phyloP scores from a whole-genome alignment of 2,888 invertebrate genomes.

The Dichetophora obliterata region DNA sequence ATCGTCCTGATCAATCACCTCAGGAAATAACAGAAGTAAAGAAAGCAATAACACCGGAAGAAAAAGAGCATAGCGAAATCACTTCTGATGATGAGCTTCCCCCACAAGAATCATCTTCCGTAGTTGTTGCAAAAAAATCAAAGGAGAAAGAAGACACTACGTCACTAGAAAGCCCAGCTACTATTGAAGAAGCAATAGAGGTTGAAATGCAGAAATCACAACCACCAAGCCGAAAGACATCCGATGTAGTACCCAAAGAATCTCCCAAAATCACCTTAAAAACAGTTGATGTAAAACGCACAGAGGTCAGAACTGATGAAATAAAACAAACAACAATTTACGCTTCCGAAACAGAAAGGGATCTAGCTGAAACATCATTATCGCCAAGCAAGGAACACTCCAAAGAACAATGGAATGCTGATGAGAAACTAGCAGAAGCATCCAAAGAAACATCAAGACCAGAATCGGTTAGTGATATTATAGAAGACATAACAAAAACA shows the following conservation, averaged over 20 bases:
- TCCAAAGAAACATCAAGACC: slow-evolving; percentile 41
- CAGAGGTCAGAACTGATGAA: too few species aligned
- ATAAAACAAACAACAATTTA: too few species aligned
- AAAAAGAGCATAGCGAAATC: slow-evolving; percentile 64
- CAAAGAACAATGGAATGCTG: not conserved
- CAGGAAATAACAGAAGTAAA: slow-evolving; percentile 16
- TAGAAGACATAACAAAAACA: too few species aligned
- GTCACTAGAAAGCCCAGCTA: slow-evolving; percentile 66
- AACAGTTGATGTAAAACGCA: not conserved
- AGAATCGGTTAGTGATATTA: slow-evolving; percentile 41
- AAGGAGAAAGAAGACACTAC: slow-evolving; percentile 63
- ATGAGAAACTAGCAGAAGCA: slow-evolving; percentile 32
- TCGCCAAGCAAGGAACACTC: slow-evolving; percentile 20
- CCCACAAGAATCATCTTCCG: slow-evolving; percentile 50
- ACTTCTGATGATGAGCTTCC: slow-evolving; percentile 69
- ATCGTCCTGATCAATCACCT: not conserved
- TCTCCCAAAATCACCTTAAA: slow-evolving; percentile 23
- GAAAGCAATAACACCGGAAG: slow-evolving; percentile 58
- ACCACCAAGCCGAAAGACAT: slow-evolving; percentile 48
- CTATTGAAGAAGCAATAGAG: slow-evolving; percentile 68
- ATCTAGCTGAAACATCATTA: too few species aligned
- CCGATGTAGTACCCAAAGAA: slow-evolving; percentile 32
- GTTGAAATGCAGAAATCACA: slow-evolving; percentile 59
- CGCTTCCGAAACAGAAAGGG: too few species aligned
- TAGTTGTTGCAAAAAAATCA: slow-evolving; percentile 49